Conservation (phyloP, 2,888 invertebrate species). For the Caenorhabditis afra region DNA sequence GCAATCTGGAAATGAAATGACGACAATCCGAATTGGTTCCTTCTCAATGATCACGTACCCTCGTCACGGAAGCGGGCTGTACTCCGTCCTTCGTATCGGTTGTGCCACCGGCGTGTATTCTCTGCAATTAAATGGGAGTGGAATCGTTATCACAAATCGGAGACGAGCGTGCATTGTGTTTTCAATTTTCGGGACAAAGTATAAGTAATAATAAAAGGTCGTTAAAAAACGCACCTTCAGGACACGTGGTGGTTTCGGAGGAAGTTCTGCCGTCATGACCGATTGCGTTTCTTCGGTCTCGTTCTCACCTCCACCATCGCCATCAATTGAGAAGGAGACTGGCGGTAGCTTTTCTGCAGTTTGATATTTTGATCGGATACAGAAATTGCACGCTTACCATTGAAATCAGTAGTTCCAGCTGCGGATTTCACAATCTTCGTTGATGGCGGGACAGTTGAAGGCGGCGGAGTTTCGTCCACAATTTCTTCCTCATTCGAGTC, state of each 20-base stretch:
- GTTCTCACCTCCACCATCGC: constrained; percentile 49
- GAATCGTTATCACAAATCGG: constrained; percentile 14
- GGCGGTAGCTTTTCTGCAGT: constrained; percentile 55
- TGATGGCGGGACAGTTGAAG: constrained; percentile 50
- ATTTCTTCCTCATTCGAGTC: constrained; percentile 47
- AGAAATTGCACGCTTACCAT: no score
- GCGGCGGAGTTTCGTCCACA: constrained; percentile 46
- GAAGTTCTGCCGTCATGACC: constrained; percentile 43
- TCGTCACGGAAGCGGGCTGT: constrained; percentile 50
- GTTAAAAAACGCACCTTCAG: constrained; percentile 31
- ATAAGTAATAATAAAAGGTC: not conserved
- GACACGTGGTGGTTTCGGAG: constrained; percentile 46
- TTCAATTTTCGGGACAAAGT: constrained; percentile 4
- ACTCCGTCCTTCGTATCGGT: constrained; percentile 52
- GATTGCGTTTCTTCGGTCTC: constrained; percentile 39
- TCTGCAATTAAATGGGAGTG: constrained; percentile 35
- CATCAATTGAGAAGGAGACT: constrained; percentile 62
- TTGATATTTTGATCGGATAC: no score
- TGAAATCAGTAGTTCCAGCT: constrained; percentile 50
- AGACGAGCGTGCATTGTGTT: constrained; percentile 5
- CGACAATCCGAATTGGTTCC: not conserved
- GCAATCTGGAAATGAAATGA: constrained; percentile 17
- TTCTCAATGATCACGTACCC: constrained; percentile 17
- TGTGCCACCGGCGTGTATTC: constrained; percentile 55
- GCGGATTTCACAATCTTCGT: constrained; percentile 47